phyloP scores from a whole-genome alignment of 2,113 vertebrate species.

The Suncus etruscus region DNA sequence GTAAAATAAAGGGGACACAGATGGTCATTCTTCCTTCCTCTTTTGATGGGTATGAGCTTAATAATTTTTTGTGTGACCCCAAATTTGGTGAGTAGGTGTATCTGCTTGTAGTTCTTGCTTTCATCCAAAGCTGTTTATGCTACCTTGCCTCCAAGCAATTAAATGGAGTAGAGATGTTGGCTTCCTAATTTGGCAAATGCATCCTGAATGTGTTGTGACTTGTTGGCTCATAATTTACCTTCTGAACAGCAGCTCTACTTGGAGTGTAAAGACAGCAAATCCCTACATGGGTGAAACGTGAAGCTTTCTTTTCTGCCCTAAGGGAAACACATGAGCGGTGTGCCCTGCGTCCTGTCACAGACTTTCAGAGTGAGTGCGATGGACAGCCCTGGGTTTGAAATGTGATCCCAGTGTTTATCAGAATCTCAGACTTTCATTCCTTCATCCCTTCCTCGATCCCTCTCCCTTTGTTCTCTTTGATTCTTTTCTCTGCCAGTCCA shows the following conservation, averaged over 20 bases:
- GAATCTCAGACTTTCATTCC: neutral
- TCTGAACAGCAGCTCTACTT: slow-evolving; percentile 42
- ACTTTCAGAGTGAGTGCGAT: slow-evolving; percentile 30
- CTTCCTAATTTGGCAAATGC: slow-evolving; percentile 69
- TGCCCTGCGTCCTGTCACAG: neutral
- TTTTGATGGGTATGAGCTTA: slow-evolving; percentile 57
- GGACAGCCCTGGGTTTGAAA: slow-evolving; percentile 42
- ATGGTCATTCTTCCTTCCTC: slow-evolving; percentile 34
- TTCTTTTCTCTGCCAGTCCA: neutral
- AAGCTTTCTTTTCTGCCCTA: slow-evolving; percentile 18
- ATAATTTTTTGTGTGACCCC: slow-evolving; percentile 38
- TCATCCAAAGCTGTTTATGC: slow-evolving; percentile 44
- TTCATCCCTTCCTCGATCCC: neutral
- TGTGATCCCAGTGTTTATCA: neutral
- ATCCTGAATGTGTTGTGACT: slow-evolving; percentile 70
- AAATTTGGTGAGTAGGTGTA: slow-evolving; percentile 19
- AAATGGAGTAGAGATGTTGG: slow-evolving; percentile 53
- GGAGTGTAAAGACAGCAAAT: slow-evolving; percentile 28
- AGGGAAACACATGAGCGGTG: slow-evolving; percentile 34
- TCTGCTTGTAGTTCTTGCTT: neutral
- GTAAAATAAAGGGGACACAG: neutral
- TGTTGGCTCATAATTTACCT: slow-evolving; percentile 74
- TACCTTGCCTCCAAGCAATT: slow-evolving; percentile 65
- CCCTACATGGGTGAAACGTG: neutral
- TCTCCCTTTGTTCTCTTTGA: neutral